Evolutionary conservation across 2,113 vertebrate genomes (phyloP).

Genomic region (Motacilla tschutschensis): DNA sequence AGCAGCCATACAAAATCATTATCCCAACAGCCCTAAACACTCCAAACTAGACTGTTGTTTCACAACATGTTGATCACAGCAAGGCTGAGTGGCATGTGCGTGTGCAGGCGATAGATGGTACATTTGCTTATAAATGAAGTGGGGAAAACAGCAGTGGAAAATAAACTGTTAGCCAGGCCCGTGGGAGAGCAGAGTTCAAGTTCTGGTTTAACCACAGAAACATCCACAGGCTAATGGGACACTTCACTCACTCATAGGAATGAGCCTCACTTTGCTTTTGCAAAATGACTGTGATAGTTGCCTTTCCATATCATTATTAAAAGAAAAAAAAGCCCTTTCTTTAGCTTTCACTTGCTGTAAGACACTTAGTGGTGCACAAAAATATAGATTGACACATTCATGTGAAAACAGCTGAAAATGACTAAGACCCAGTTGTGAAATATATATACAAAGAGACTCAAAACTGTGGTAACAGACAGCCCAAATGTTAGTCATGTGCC

Average conservation of each 20-base stretch:
- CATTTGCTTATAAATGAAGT: conserved; percentile 46
- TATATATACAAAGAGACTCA: not conserved
- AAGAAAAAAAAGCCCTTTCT: not conserved
- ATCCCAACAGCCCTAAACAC: conserved; percentile 23
- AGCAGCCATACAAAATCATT: conserved; percentile 15
- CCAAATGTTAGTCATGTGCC: not conserved
- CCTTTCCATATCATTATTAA: not conserved
- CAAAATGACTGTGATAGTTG: not conserved
- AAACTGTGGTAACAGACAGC: not conserved
- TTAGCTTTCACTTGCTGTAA: rapidly evolving
- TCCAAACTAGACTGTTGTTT: conserved; percentile 17
- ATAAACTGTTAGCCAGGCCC: not conserved
- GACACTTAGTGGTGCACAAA: not conserved
- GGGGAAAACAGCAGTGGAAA: not conserved
- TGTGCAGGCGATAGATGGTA: not conserved
- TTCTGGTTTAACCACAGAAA: not conserved
- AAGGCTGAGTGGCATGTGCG: conserved; percentile 1
- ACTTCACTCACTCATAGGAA: not conserved
- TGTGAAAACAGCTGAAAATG: not conserved
- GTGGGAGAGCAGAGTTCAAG: conserved; percentile 6
- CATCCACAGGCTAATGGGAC: not conserved
- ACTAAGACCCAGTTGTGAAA: not conserved
- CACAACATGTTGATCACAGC: conserved; percentile 35
- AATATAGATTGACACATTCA: not conserved
- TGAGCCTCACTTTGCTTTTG: not conserved